Evolutionary conservation across 2,113 vertebrate species (phyloP), one percentile per base, ranked within the genome.

Genomic region (Pollachius pollachius): DNA sequence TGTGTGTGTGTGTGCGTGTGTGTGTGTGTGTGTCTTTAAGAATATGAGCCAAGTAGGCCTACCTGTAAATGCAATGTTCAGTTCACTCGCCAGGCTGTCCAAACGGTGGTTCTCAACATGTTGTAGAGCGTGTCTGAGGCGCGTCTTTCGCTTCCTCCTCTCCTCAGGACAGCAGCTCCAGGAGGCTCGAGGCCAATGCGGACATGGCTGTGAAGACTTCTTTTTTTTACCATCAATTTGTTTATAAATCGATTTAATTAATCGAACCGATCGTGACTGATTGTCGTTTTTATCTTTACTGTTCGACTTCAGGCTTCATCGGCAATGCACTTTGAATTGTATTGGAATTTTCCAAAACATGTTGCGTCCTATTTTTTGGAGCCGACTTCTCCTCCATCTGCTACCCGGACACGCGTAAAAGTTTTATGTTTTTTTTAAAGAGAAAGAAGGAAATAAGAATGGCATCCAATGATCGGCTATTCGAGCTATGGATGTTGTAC

Each of bases 401-500:
- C 41, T 48, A 13, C 68, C 41, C 63, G 37, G 71, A 62, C 61
- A 62, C 67, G 63, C 67, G 69, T 19, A 19, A 37, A 76, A 68
- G 41, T 83, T 81, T 52, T 12, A 73, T 65, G 72, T 61, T 81
- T 72, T 79, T 77, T 62, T 80, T 57, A 23, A 75, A 16, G 75
- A 62, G 48, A 48, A 69, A 76, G 69, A 65, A 48, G 70, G 79
- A 72, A 70, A 68, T 74, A 62, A 86, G 88, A 83, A 96, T 97
- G 95, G 94, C 94, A 85, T 94, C 95, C 80, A 94, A 94, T 73
- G 95, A 97, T 79, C 83, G 92, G 78, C 93, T 96, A 65, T 93
- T 94, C 69, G 95, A 96, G 90, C 92, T 96, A 78, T 97, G 96
- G 95, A 94, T 96, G 93, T 92, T 94, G 7, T 96, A 94, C 84